phyloP scores from a whole-genome alignment of 2,888 invertebrate species.

The Sinelater perroti region DNA sequence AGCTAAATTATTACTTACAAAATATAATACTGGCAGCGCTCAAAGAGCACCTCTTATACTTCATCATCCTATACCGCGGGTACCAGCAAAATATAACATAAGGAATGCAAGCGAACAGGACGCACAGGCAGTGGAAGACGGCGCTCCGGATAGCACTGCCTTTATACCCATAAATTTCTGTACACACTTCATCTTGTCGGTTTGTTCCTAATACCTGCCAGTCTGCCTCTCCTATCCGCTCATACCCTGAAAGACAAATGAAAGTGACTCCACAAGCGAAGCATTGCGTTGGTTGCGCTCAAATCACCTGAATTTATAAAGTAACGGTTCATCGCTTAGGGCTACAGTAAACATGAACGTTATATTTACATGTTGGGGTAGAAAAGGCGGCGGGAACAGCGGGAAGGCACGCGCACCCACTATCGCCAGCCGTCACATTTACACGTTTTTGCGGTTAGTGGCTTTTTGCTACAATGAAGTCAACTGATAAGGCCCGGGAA shows the following conservation, averaged over 20 bases:
- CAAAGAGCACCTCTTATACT: constrained; percentile 67
- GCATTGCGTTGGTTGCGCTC: no score
- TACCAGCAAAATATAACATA: constrained; percentile 67
- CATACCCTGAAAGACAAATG: constrained; percentile 59
- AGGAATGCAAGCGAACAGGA: constrained; percentile 66
- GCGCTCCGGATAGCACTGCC: constrained; percentile 60
- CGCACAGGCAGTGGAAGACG: constrained; percentile 64
- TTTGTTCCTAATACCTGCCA: constrained; percentile 65
- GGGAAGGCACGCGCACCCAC: no score
- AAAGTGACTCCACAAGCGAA: no score
- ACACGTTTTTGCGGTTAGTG: no score
- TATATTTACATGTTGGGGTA: no score
- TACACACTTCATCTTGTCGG: constrained; percentile 55
- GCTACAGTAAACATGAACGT: no score
- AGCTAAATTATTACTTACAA: constrained; percentile 57
- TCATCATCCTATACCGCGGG: constrained; percentile 64
- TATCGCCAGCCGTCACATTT: no score
- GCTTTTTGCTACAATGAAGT: no score
- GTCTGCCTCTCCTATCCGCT: constrained; percentile 66
- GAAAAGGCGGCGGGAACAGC: no score
- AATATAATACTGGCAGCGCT: constrained; percentile 66
- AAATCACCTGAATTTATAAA: no score
- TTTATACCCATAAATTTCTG: constrained; percentile 65
- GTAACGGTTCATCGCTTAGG: no score
- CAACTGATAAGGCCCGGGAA: no score